Evolutionary conservation across 2,113 vertebrate genomes (phyloP), one percentile per base, ranked within the genome.

Genomic region (Megalops atlanticus): DNA sequence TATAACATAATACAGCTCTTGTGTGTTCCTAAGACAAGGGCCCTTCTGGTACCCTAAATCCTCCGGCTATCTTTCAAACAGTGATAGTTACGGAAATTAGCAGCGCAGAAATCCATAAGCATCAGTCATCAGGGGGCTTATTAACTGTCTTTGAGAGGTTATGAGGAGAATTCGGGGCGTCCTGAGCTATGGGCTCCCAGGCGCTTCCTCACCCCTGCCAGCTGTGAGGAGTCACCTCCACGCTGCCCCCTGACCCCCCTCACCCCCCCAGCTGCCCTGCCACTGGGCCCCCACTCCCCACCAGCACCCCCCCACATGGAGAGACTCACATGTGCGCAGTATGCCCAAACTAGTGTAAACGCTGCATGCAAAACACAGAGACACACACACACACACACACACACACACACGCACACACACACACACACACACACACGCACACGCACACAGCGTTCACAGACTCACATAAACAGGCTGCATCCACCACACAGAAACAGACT

Each of bases 21-120:
- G 96, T 99, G 93, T 95, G 93, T 91, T 84, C 88, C 83, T 54
- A 90, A 94, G 93, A 95, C 91, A 88, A 94, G 94, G 89, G 92
- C 89, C 94, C 89, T 93, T 90, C 90, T 89, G 89, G 90, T 85
- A 83, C 90, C 91, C 92, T 83, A 95, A 96, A 96, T 96, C 94
- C 95, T 93, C 86, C 86, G 92, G 97, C 96, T 95, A 91, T 98
- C 97, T 98, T 96, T 98, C 97, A 98, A 92, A 95, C 96, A 93
- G 95, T 94, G 95, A 97, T 97, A 96, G 97, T 98, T 97, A 98
- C 94, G 96, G 97, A 99, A 99, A 99, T 97, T 97, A 98, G 96
- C 90, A 40, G 95, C 89, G 92, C 96, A 97, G 96, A 98, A 98
- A 98, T 95, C 95, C 96, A 91, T 91, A 91, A 96, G 92, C 93